These are phyloP conservation scores for Lepidurus arcticus DNA, from an alignment of 1,140 invertebrate genomes.

Conservation along the genomic window DNA sequence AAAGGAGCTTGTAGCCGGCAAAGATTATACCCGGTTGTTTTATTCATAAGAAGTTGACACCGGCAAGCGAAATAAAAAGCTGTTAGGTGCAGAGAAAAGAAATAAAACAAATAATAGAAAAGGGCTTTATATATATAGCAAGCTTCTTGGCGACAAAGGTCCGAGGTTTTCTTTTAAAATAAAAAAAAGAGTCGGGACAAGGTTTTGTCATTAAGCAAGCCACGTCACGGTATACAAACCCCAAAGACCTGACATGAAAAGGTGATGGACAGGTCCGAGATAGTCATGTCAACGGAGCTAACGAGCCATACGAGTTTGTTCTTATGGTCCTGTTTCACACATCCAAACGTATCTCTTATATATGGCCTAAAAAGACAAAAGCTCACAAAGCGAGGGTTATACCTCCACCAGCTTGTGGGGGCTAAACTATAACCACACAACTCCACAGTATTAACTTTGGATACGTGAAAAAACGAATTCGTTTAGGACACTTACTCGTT, in stretches of 20 bases:
- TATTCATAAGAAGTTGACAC: background rate
- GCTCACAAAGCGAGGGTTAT: too few species aligned
- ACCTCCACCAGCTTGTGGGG: too few species aligned
- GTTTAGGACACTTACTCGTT: too few species aligned
- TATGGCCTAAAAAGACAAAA: too few species aligned
- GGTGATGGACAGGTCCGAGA: conserved; percentile 20
- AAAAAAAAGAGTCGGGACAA: background rate
- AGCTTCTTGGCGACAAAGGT: background rate
- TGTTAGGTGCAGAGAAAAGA: background rate
- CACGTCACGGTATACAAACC: background rate
- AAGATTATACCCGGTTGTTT: background rate
- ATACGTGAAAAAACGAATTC: too few species aligned
- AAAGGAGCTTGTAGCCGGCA: background rate
- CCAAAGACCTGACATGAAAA: background rate
- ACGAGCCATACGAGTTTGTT: conserved; percentile 15
- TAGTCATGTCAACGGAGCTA: conserved; percentile 19
- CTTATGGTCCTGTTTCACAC: conserved; percentile 1
- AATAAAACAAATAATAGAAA: background rate
- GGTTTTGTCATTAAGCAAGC: conserved; percentile 17
- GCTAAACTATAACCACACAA: too few species aligned
- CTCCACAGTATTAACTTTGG: too few species aligned
- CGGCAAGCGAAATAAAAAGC: background rate
- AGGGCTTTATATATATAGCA: background rate
- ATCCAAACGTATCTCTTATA: background rate
- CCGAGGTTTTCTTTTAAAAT: background rate